Base-by-base conservation (phyloP, 2,797 vertebrate species). In the Atherinosoma microstoma region DNA sequence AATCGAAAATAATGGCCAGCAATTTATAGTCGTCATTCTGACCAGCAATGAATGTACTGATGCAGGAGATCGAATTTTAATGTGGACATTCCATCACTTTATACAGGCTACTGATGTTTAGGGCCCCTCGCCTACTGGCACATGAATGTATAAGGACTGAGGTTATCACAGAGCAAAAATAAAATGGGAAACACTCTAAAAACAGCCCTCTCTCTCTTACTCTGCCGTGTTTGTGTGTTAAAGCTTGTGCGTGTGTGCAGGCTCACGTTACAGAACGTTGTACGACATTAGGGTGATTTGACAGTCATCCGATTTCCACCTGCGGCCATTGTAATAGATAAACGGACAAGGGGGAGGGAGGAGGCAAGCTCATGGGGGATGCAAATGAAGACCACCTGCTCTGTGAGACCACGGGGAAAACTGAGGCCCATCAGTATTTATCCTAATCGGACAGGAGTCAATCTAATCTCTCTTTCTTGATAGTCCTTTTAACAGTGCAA, bases 41-140 rank as follows among this genome's bases (percentile, higher is more conserved):
- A 90, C 88, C 85, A 76, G 80, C 75, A 61, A 59, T 86, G 88
- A 75, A 91, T 86, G 89, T 92, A 92, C 89, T 91, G 93, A 93
- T 92, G 89, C 89, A 88, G 70, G 89, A 93, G 92, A 93, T 93
- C 62, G 83, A 91, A 93, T 93, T 93, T 92, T 91, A 90, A 93
- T 92, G 92, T 83, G 79, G 72, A 83, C 68, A 74, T 91, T 94
- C 89, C 85, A 92, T 94, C 92, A 93, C 89, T 85, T 87, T 80
- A 73, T 83, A 78, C 70, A 78, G 86, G 81, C 78, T 72, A 81
- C 85, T 82, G 89, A 87, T 93, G 87, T 91, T 91, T 77, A 87
- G 76, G 84, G 86, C n/a, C 80, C 40, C 10, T 7, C 2, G 85
- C 88, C 84, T 84, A 87, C 86, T 82, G 59, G 73, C 76, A 78